phyloP scores from a whole-genome alignment of 2,113 vertebrate genomes.

The Neofelis nebulosa region DNA sequence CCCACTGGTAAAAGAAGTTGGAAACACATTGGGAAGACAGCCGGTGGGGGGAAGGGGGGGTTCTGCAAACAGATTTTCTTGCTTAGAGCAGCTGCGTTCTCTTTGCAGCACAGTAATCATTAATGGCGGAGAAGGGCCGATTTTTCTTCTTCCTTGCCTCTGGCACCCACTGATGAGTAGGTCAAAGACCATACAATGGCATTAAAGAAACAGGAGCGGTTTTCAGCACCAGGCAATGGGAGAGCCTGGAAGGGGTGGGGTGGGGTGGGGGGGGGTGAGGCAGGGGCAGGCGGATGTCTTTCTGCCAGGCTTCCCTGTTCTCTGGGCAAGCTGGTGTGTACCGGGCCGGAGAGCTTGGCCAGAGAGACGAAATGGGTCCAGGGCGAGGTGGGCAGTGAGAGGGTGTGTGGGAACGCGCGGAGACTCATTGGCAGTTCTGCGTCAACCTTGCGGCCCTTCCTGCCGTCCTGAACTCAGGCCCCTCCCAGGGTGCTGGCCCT shows the following conservation, averaged over 20 bases:
- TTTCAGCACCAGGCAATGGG: fast-evolving
- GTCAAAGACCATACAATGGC: fast-evolving
- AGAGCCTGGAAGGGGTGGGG: neutral
- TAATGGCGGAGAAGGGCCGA: fast-evolving
- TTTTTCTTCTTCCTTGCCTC: neutral
- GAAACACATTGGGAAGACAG: neutral
- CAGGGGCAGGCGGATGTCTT: neutral
- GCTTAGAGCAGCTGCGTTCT: neutral
- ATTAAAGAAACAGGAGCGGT: neutral
- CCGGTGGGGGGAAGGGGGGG: fast-evolving
- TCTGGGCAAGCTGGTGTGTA: neutral
- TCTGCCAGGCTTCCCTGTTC: neutral
- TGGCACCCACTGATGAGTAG: neutral
- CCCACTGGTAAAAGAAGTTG: fast-evolving
- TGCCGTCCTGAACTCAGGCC: neutral
- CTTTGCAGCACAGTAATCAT: neutral
- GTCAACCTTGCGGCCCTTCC: neutral
- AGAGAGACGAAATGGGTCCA: neutral
- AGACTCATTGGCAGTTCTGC: neutral
- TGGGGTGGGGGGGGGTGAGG: no score
- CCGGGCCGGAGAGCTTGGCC: neutral
- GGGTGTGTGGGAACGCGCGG: neutral
- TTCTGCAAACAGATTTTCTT: neutral
- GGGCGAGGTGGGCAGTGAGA: neutral
- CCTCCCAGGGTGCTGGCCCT: neutral